Conservation (phyloP, 2,888 invertebrate species). For the Heliconius ethilla region DNA sequence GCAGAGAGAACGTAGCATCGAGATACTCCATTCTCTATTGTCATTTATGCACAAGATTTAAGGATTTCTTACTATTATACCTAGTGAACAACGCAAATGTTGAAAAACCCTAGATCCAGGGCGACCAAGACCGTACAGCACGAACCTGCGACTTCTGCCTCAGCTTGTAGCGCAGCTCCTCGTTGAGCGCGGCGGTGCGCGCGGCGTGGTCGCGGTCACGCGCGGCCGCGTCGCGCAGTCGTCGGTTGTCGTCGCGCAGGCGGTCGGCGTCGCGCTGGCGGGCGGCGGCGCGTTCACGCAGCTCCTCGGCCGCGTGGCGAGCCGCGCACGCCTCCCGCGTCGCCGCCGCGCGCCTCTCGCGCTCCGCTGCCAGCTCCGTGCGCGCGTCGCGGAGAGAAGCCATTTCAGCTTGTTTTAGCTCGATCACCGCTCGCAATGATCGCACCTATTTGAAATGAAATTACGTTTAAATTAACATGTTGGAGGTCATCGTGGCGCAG, state of each 20-base stretch:
- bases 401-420: conserved; percentile 93
- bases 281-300: conserved; percentile 89
- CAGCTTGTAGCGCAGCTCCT: conserved; percentile 93
- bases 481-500: background rate
- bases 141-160: conserved; percentile 89
- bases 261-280: conserved; percentile 86
- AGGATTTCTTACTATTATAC: background rate
- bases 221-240: conserved; percentile 86
- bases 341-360: conserved; percentile 87
- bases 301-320: conserved; percentile 92
- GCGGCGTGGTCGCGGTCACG: conserved; percentile 90
- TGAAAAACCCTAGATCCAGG: too few relatives aligned
- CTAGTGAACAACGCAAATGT: too few relatives aligned
- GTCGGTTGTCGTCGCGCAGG: conserved; percentile 84
- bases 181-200: conserved; percentile 90
- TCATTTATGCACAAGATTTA: background rate
- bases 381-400: conserved; percentile 87
- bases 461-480: background rate
- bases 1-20: too few relatives aligned
- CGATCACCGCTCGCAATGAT: conserved; percentile 93
- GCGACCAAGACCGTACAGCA: too few relatives aligned
- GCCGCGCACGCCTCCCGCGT: conserved; percentile 89
- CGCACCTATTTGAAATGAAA: conserved; percentile 59
- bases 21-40: background rate
- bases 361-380: conserved; percentile 86